Percentiles rank a stretch among this genome's conserved stretches.
These are phyloP conservation scores for Antechinus flavipes DNA, from an alignment of 2,113 vertebrate genomes.

Conservation along the genomic window DNA sequence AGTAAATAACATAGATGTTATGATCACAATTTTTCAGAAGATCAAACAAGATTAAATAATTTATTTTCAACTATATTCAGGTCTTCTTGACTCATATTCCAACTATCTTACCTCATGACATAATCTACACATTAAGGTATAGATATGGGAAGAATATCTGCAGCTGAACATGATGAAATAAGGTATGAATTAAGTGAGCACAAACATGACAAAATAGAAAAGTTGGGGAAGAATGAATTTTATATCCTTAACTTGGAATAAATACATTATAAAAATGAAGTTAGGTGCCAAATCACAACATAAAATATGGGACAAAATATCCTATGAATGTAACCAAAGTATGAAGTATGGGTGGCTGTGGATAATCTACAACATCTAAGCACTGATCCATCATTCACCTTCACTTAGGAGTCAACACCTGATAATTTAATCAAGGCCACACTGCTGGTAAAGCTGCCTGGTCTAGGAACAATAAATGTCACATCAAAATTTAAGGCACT, in stretches of 20 bases:
- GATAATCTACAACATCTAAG: not conserved
- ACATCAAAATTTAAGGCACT: not conserved
- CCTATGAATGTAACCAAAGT: not conserved
- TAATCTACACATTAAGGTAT: not conserved
- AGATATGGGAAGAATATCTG: not conserved
- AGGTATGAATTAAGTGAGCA: not conserved
- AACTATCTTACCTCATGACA: not conserved
- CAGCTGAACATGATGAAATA: conserved; percentile 19
- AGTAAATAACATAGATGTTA: not conserved
- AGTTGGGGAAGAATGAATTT: not conserved
- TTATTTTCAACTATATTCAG: not conserved
- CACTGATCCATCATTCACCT: not conserved
- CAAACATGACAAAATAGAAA: not conserved
- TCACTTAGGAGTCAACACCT: not conserved
- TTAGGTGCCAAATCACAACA: not conserved
- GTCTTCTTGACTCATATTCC: not conserved
- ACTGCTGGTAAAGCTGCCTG: not conserved
- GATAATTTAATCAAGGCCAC: not conserved
- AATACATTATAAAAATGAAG: not conserved
- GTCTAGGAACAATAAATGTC: not conserved
- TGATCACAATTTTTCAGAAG: not conserved
- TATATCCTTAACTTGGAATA: not conserved
- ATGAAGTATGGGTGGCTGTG: not conserved
- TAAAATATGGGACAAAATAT: conserved; percentile 3
- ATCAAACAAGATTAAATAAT: not conserved